These are phyloP conservation scores for Channa maculata DNA, from an alignment of 2,113 vertebrate genomes.

Conservation along the genomic window DNA sequence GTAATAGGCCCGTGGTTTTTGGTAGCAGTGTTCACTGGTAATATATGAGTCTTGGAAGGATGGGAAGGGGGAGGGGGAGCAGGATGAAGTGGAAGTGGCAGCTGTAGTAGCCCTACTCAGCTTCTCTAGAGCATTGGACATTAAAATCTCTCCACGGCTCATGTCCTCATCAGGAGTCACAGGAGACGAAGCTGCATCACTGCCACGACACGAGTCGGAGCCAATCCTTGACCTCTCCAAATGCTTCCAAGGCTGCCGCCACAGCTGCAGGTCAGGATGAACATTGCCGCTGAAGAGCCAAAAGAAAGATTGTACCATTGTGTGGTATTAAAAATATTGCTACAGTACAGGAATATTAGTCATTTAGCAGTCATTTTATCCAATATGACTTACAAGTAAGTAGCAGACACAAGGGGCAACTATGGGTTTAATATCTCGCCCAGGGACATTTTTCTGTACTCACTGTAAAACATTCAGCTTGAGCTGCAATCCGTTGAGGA, in stretches of 20 bases:
- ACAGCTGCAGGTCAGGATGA: constrained; percentile 92
- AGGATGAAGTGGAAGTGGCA: constrained; percentile 65
- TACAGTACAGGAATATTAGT: too few relatives aligned
- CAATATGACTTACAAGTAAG: too few relatives aligned
- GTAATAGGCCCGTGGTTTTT: constrained; percentile 95
- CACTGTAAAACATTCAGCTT: constrained; percentile 97
- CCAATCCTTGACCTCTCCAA: constrained; percentile 82
- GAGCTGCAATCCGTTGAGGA: constrained; percentile 93
- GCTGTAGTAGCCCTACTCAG: constrained; percentile 84
- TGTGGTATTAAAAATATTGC: too few relatives aligned
- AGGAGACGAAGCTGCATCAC: constrained; percentile 62
- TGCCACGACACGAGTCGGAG: constrained; percentile 72
- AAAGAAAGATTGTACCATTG: neutral
- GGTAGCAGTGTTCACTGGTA: constrained; percentile 97
- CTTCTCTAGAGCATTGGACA: constrained; percentile 77
- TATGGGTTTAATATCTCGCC: too few relatives aligned
- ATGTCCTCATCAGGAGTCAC: constrained; percentile 71
- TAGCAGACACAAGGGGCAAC: too few relatives aligned
- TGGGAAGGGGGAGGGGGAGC: constrained; percentile 73
- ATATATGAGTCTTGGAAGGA: constrained; percentile 94
- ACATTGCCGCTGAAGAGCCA: constrained; percentile 85
- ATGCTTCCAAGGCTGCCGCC: constrained; percentile 94
- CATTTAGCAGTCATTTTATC: too few relatives aligned
- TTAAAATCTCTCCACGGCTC: constrained; percentile 72
- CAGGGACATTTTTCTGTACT: constrained; percentile 63